Evolutionary conservation across 37 sponge, comb jelly and placozoan genomes (phyloP).

Genomic region (Ephydatia muelleri): DNA sequence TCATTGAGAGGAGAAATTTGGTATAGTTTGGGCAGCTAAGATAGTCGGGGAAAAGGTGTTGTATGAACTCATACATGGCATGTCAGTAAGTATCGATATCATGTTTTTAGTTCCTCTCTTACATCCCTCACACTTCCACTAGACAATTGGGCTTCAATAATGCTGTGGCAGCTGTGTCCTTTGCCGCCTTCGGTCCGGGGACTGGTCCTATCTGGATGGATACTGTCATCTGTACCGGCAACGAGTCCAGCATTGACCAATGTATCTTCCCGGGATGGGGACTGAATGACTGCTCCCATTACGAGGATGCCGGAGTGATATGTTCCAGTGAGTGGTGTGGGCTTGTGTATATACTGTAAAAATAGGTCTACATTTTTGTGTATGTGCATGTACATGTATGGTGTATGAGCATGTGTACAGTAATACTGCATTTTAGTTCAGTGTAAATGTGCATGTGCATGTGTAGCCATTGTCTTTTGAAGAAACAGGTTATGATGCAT

Average conservation of each 20-base stretch:
- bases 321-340: constrained; percentile 38
- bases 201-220: constrained; percentile 31
- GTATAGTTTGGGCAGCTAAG: too few species aligned
- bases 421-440: too few species aligned
- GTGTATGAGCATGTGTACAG: too few species aligned
- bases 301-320: constrained; percentile 34
- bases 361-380: too few species aligned
- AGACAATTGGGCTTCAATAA: not conserved
- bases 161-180: not conserved
- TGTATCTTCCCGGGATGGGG: constrained; percentile 6
- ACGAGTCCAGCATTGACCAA: constrained; percentile 6
- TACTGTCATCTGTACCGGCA: constrained; percentile 3
- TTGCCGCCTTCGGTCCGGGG: constrained; percentile 7
- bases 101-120: not conserved
- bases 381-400: too few species aligned
- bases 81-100: too few species aligned
- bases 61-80: not conserved
- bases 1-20: too few species aligned
- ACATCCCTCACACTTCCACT: not conserved
- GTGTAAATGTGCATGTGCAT: too few species aligned
- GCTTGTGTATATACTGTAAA: constrained; percentile 46
- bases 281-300: not conserved
- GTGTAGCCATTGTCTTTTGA: too few species aligned
- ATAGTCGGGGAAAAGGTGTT: not conserved
- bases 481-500: too few species aligned